Evolutionary conservation across 2,113 vertebrate species (phyloP).

Genomic region (Donacobius atricapilla): DNA sequence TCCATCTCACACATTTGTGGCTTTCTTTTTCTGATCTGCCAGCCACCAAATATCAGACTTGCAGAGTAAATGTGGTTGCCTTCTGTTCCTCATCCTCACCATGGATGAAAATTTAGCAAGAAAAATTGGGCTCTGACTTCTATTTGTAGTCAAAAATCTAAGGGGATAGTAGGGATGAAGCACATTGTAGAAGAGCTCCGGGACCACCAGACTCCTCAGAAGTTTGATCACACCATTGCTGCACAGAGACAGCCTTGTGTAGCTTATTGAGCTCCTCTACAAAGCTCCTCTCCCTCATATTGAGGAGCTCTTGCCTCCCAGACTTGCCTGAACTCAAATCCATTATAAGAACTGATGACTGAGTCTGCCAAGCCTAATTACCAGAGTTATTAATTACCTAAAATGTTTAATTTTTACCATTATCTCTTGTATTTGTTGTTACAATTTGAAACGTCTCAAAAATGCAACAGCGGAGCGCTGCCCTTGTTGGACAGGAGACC

Average conservation of each 20-base stretch:
- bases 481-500: neutral
- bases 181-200: neutral
- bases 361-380: slow-evolving; percentile 2
- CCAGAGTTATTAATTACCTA: slow-evolving; percentile 44
- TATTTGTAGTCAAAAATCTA: neutral
- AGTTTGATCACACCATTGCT: neutral
- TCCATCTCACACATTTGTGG: neutral
- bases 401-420: slow-evolving; percentile 32
- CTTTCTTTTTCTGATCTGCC: neutral
- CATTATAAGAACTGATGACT: neutral
- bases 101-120: neutral
- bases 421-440: neutral
- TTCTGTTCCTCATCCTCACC: neutral
- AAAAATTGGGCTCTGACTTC: neutral
- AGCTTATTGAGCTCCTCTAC: neutral
- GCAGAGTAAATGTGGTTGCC: neutral
- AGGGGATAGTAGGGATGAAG: neutral
- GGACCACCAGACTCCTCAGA: neutral
- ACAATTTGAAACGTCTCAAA: neutral
- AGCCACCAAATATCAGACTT: neutral
- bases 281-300: neutral
- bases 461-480: neutral
- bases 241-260: neutral
- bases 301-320: neutral
- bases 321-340: neutral